Evolutionary conservation across 2,797 vertebrate species (phyloP).

Genomic region (Jordanella pulchra): DNA sequence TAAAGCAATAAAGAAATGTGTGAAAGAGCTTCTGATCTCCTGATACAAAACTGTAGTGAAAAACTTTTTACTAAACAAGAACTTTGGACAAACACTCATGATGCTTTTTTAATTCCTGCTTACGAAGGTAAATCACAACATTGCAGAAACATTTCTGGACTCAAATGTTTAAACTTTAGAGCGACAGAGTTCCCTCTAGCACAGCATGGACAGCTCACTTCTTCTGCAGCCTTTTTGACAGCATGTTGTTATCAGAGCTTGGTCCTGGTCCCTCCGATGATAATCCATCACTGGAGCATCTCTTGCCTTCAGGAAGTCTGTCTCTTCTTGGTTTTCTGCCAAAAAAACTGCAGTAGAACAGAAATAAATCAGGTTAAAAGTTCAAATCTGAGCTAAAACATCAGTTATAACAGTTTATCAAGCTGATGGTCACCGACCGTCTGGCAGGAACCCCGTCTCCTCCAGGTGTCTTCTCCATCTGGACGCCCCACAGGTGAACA

Average conservation of each 20-base stretch:
- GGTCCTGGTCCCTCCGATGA: conserved; percentile 3
- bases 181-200: neutral
- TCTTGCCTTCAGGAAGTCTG: neutral
- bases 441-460: neutral
- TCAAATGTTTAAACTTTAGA: neutral
- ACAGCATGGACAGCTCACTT: conserved; percentile 11
- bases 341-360: neutral
- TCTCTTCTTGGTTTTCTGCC: neutral
- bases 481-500: conserved; percentile 8
- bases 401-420: neutral
- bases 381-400: neutral
- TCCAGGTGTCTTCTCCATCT: conserved; percentile 11
- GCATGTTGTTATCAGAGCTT: conserved; percentile 5
- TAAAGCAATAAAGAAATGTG: conserved; percentile 85
- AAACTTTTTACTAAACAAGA: conserved; percentile 36
- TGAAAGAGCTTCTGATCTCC: conserved; percentile 87
- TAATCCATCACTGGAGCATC: neutral
- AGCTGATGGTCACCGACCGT: neutral
- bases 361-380: neutral
- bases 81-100: neutral
- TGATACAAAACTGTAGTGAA: conserved; percentile 85
- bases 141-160: neutral
- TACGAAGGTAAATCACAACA: neutral
- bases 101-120: neutral
- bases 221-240: conserved; percentile 5